Evolutionary conservation across 2,888 invertebrate species (phyloP), one percentile per base, ranked within the genome.

Genomic region (Orthonychiurus folsomi): DNA sequence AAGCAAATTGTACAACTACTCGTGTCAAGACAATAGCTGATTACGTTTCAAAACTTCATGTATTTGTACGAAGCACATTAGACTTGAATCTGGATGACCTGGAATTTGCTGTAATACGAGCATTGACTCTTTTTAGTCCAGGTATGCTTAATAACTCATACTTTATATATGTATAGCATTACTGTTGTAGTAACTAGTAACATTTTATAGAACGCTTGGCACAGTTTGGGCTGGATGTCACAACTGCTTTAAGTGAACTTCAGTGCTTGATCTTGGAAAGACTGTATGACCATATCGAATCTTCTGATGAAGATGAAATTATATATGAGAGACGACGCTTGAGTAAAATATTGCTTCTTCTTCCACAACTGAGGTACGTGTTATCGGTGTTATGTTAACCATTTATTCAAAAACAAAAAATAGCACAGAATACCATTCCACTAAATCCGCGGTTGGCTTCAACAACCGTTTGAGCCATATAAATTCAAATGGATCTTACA

Each of bases 41-140:
- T 9, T 66, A 71, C 50, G 62, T 68, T 53, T 64, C 59, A 5
- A 69, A 69, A 63, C 63, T 72, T 15, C 63, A 68, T 28, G 56
- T 60, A 48, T 69, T 72, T 37, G 61, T 72, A n/a, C 67, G 60
- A 60, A 63, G 56, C 59, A 66, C 66, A 18, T 60, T 63, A 24
- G 61, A 57, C n/a, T 57, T 68, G 18, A 68, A 68, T 62, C 28
- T 92, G 28, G 86, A 86, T 72, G 87, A 91, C 71, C 82, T 86
- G 64, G 95, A 95, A 76, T 91, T 87, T 77, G 93, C 93, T 0
- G 89, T 90, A 74, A 81, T 95, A 53, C 86, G 93, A 74, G 86
- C 91, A 1, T 83, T 94, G 50, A 84, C 87, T 48, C 81, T 94
- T 25, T 92, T 92, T 77, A 87, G 87, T 74, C 84, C 89, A 58